Percentiles rank a stretch among this genome's conserved stretches.
Evolutionary conservation across 1,140 invertebrate genomes (phyloP).

Genomic region (Whitmania pigra): DNA sequence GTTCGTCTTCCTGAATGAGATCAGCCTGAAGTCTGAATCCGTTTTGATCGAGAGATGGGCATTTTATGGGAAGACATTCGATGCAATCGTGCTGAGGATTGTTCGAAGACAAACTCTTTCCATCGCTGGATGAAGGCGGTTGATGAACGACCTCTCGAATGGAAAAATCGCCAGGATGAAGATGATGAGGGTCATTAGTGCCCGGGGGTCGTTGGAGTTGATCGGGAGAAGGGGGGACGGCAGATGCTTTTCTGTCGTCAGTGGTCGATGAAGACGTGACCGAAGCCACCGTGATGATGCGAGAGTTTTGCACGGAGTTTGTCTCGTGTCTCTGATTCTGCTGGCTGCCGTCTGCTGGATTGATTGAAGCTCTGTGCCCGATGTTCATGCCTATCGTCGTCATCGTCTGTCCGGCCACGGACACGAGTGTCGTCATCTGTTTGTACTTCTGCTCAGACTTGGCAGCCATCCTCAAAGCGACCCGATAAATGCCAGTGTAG

Average conservation of each 20-base stretch:
- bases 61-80: too few relatives aligned
- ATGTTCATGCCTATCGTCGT: conserved; percentile 52
- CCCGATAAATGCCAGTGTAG: conserved; percentile 91
- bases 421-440: conserved; percentile 46
- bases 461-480: conserved; percentile 92
- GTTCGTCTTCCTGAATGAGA: too few relatives aligned
- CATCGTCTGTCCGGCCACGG: conserved; percentile 26
- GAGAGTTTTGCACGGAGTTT: neutral
- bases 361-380: conserved; percentile 85
- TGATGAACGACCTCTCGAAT: too few relatives aligned
- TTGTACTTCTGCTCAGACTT: conserved; percentile 62
- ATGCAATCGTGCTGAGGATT: too few relatives aligned
- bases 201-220: too few relatives aligned
- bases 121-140: too few relatives aligned
- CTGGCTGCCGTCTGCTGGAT: conserved; percentile 48
- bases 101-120: too few relatives aligned
- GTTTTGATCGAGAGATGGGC: too few relatives aligned
- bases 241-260: neutral
- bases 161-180: too few relatives aligned
- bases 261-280: neutral
- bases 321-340: conserved; percentile 34
- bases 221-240: neutral
- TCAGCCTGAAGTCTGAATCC: too few relatives aligned
- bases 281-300: neutral
- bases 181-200: too few relatives aligned